Conservation (phyloP, 2,888 invertebrate species). For the Ophion ventricosus region DNA sequence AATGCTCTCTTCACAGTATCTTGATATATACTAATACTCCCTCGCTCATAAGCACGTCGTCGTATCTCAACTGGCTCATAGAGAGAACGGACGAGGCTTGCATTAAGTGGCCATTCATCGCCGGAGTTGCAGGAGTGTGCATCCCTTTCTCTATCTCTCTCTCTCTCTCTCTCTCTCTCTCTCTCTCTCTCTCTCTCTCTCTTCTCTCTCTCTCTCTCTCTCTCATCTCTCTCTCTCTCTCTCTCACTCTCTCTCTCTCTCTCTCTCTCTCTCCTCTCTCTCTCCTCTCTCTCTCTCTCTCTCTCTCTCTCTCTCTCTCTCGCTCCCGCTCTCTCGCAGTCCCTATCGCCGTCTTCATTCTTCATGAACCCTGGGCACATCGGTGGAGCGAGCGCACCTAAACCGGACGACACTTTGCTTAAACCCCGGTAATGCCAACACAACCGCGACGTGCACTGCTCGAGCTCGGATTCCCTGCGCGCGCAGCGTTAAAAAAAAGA, state of each 20-base stretch:
- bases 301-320: slow-evolving; percentile 29
- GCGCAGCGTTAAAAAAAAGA: slow-evolving; percentile 20
- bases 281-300: background rate
- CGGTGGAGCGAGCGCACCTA: slow-evolving; percentile 6
- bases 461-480: background rate
- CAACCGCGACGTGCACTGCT: background rate
- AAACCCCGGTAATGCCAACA: slow-evolving; percentile 43
- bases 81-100: slow-evolving; percentile 65
- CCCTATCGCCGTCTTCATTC: slow-evolving; percentile 41
- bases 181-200: too few species aligned
- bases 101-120: slow-evolving; percentile 71
- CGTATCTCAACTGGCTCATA: slow-evolving; percentile 72
- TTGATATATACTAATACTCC: slow-evolving; percentile 61
- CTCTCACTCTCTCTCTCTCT: slow-evolving; percentile 27
- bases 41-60: slow-evolving; percentile 72
- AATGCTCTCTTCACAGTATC: slow-evolving; percentile 55
- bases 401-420: slow-evolving; percentile 41
- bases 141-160: background rate
- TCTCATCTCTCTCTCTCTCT: background rate
- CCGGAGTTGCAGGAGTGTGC: slow-evolving; percentile 58
- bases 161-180: slow-evolving; percentile 25
- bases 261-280: too few species aligned
- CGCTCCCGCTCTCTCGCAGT: background rate
- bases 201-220: too few species aligned
- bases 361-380: slow-evolving; percentile 16